Conservation (phyloP, 2,113 vertebrate genomes). For the Cheirogaleus medius region DNA sequence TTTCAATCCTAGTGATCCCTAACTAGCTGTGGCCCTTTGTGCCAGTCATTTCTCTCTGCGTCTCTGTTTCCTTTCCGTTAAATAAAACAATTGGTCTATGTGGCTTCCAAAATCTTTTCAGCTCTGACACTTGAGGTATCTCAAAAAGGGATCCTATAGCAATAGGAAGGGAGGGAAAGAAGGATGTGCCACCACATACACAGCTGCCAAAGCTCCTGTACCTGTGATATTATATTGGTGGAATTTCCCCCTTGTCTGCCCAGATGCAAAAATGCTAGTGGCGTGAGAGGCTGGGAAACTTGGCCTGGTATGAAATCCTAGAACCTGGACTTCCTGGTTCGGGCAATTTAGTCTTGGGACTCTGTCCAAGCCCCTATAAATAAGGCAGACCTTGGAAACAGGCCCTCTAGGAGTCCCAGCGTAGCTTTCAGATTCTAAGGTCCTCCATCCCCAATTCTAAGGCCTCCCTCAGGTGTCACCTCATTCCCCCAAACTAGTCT, state of each 20-base stretch:
- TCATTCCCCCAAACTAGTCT: background rate
- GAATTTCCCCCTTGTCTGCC: slow-evolving; percentile 47
- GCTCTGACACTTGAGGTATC: background rate
- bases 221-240: background rate
- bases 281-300: slow-evolving; percentile 56
- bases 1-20: background rate
- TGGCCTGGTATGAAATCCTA: slow-evolving; percentile 67
- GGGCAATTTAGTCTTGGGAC: slow-evolving; percentile 33
- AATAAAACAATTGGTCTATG: background rate
- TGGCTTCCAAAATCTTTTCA: slow-evolving; percentile 2
- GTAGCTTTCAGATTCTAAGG: background rate
- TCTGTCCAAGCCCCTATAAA: background rate
- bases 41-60: background rate
- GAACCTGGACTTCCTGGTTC: slow-evolving; percentile 32
- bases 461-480: background rate
- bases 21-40: background rate
- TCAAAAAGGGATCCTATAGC: background rate
- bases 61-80: slow-evolving; percentile 7
- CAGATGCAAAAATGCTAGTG: slow-evolving; percentile 52
- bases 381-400: background rate
- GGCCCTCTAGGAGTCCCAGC: background rate
- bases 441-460: background rate
- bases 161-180: background rate
- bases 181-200: background rate
- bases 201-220: background rate